Conservation (phyloP, 2,113 vertebrate genomes). For the Macroglossus sobrinus region DNA sequence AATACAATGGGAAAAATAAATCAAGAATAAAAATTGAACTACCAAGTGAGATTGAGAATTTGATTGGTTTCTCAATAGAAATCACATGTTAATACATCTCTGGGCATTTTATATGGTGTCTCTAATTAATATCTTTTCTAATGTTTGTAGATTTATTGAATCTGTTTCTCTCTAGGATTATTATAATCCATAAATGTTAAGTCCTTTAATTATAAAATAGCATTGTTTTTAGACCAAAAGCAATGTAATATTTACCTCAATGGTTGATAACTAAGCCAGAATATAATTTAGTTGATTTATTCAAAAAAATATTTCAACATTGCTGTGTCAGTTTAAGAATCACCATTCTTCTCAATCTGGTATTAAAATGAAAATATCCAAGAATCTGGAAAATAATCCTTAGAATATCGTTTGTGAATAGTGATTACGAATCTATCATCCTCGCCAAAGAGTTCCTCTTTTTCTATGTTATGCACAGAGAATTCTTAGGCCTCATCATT, state of each 20-base stretch:
- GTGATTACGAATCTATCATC: neutral
- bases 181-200: neutral
- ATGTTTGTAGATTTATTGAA: neutral
- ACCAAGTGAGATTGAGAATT: neutral
- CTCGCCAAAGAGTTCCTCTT: neutral
- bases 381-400: neutral
- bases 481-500: neutral
- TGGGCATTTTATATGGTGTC: neutral
- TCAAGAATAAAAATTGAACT: neutral
- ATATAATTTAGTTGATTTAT: neutral
- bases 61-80: neutral
- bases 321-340: neutral
- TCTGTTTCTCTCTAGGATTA: neutral
- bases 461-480: neutral
- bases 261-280: neutral
- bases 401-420: neutral
- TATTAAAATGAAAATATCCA: neutral
- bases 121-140: neutral
- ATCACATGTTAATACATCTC: neutral
- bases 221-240: neutral
- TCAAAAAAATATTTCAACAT: neutral
- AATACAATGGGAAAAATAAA: neutral
- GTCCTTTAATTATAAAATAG: neutral
- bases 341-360: neutral
- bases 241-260: neutral